Base-by-base conservation (phyloP, 2,113 vertebrate species). In the Bostrychus sinensis region DNA sequence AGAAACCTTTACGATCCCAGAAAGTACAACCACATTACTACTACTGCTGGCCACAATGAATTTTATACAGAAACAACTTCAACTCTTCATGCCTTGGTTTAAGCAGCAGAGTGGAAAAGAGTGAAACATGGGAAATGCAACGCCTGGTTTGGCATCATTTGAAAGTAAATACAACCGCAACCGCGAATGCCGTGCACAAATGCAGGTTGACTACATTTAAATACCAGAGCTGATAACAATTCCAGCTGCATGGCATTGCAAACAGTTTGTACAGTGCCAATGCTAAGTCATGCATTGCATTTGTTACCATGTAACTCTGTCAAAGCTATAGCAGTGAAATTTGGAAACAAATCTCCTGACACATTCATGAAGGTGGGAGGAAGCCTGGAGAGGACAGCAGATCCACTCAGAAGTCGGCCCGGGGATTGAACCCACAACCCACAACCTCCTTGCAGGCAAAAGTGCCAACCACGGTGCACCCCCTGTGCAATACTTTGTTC, bases 121-220 rank as follows among this genome's bases (percentile, higher is more conserved):
- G 58, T 19, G 57, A 50, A 66, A 81, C n/a, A 56, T 8, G 26
- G 6, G 45, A 16, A 75, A 63, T 20, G 65, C 8, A 20, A 54
- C 38, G 38, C 11, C 51, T 55, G 55, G 56, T 78, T 63, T 34
- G 37, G 56, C 56, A 62, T 63, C 34, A 48, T 72, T 79, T 56
- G 56, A 71, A 12, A 48, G 34, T 66, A 50, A 39, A 63, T 65
- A 5, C 37, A 0, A 32, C 12, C 23, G 43, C 70, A 77, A 60
- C 66, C 65, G 17, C 76, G 70, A 22, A 8, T 0, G 13, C 4
- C 28, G n/a, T 3, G 56, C 46, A 7, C 45, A 13, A 26, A 48
- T 20, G 56, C 68, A 82, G 71, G 57, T 45, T 12, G 53, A 38
- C 54, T 61, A 34, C 9, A 58, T 50, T 34, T 50, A 30, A 61